Conservation (phyloP, 1,140 invertebrate species). For the Vanessa atalanta region DNA sequence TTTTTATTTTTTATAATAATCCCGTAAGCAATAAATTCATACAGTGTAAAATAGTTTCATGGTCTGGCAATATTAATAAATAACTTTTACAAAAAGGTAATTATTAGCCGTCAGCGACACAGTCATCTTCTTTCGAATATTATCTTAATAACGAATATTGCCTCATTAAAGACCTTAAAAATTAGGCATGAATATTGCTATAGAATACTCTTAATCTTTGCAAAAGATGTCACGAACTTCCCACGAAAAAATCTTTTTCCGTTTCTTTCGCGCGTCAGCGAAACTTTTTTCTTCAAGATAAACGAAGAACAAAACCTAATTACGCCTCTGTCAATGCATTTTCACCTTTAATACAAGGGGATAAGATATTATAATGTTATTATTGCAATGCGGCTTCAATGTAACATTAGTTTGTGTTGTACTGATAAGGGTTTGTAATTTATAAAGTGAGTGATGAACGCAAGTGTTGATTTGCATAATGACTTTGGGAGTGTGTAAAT, state of each 20-base stretch:
- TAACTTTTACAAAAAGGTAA: no score
- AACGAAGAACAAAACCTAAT: slow-evolving; percentile 42
- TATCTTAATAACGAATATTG: neutral
- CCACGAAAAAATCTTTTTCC: slow-evolving; percentile 49
- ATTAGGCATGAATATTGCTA: slow-evolving; percentile 9
- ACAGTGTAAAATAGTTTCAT: no score
- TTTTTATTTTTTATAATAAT: no score
- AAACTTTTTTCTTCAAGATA: slow-evolving; percentile 52
- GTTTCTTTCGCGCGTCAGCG: slow-evolving; percentile 58
- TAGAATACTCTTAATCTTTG: slow-evolving; percentile 28
- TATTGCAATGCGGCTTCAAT: slow-evolving; percentile 28
- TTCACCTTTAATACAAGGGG: slow-evolving; percentile 33
- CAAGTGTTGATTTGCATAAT: slow-evolving; percentile 60
- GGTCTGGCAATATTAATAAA: no score
- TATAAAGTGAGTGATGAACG: slow-evolving; percentile 66
- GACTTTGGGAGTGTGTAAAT: slow-evolving; percentile 12
- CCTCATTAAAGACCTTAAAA: slow-evolving; percentile 2
- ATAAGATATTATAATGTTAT: slow-evolving; percentile 31
- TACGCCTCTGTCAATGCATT: slow-evolving; percentile 33
- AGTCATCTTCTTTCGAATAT: no score
- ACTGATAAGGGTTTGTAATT: slow-evolving; percentile 65
- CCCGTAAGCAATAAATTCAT: no score
- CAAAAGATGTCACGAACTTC: slow-evolving; percentile 41
- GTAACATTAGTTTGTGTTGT: slow-evolving; percentile 52
- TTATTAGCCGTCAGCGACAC: no score